These are phyloP conservation scores for Drosophila putrida DNA, from an alignment of 2,888 invertebrate species.

Conservation along the genomic window DNA sequence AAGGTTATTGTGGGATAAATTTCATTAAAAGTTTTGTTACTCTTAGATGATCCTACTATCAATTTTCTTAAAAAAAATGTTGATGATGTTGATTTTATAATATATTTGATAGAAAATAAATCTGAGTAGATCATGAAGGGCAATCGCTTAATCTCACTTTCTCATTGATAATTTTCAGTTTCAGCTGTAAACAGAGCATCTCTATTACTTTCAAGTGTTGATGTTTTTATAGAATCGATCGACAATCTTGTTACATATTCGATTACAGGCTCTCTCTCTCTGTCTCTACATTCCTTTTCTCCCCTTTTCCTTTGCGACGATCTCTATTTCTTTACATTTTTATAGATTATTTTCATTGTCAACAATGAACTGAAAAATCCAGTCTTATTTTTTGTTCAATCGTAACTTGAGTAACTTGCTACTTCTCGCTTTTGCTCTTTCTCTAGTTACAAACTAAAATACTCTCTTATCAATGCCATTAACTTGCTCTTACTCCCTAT, in stretches of 20 bases:
- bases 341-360: background rate
- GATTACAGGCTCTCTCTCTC: background rate
- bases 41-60: too few relatives aligned
- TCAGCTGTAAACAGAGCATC: background rate
- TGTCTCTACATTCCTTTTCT: background rate
- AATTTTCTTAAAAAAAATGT: too few relatives aligned
- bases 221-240: too few relatives aligned
- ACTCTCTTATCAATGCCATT: constrained; percentile 42
- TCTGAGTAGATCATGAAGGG: too few relatives aligned
- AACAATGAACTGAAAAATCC: background rate
- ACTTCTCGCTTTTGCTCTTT: background rate
- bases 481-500: constrained; percentile 3
- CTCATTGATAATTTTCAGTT: background rate
- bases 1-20: too few relatives aligned
- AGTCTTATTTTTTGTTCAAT: background rate
- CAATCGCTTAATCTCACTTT: background rate
- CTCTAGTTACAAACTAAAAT: background rate
- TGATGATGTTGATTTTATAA: too few relatives aligned
- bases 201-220: background rate
- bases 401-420: background rate
- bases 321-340: too few relatives aligned
- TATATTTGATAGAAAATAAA: background rate
- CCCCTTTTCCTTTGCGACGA: too few relatives aligned
- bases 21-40: too few relatives aligned
- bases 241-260: constrained; percentile 6